Evolutionary conservation across 2,888 invertebrate genomes (phyloP), one percentile per base, ranked within the genome.

Genomic region (Rhamphomyia laevipes): DNA sequence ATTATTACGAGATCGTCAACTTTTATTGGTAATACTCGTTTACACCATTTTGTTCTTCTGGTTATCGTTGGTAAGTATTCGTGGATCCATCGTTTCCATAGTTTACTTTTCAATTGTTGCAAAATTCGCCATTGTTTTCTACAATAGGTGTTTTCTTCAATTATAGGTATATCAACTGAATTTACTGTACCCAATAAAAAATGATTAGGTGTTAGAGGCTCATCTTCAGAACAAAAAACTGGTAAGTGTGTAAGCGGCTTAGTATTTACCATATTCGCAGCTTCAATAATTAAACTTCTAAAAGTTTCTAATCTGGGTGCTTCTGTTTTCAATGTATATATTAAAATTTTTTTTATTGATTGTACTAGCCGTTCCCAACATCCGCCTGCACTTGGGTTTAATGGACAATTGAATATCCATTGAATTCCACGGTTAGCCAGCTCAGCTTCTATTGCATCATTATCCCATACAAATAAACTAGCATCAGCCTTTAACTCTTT

Each of bases 341-440:
- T 11, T 13, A 55, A 41, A 12, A 55, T 53, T 17, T 21, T 27
- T 43, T 53, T 55, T 1, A 54, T 51, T 1, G 51, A 54, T 30
- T 48, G 55, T 0, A 56, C 51, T 1, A 56, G 16, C n/a, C 52
- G 30, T n/a, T 55, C 53, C 59, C 59, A 60, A 18, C 52, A 47
- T 1, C 58, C 59, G 4, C 57, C 58, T 45, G 53, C 55, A 15
- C 45, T 40, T 3, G 54, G 56, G 15, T 53, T 38, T 3, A 37
- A 27, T n/a, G 55, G 54, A 2, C 49, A 51, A 40, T 55, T 57
- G 41, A 57, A 56, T 9, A 41, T 41, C 52, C 56, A 56, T 12
- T 55, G 21, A 4, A 21, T 21, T 21, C 21, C 21, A 21, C 21
- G 21, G 21, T 21, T 21, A 21, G 21, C 21, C 21, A 21, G 5